Evolutionary conservation across 2,888 invertebrate species (phyloP).

Genomic region (Oscheius myriophilus): DNA sequence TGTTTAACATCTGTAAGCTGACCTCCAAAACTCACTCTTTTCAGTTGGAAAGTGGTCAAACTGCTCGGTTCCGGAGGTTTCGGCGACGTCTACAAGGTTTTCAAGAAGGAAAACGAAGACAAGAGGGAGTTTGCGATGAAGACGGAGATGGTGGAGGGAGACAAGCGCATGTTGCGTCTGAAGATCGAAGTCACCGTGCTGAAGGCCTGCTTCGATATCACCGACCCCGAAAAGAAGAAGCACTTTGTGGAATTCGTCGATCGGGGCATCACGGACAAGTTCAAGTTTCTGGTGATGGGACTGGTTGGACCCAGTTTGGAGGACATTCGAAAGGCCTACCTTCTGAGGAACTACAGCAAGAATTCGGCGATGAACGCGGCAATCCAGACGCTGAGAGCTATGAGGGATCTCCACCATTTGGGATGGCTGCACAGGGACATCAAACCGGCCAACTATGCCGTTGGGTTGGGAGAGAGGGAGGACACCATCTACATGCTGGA

Average conservation of each 20-base stretch:
- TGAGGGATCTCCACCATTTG: constrained; percentile 18
- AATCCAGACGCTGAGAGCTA: constrained; percentile 21
- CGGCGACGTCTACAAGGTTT: constrained; percentile 52
- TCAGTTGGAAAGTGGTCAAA: constrained; percentile 36
- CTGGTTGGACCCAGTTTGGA: constrained; percentile 26
- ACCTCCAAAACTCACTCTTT: too few relatives aligned
- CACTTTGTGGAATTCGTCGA: constrained; percentile 28
- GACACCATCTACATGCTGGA: constrained; percentile 27
- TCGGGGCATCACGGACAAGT: constrained; percentile 18
- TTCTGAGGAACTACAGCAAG: not conserved
- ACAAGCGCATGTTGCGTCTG: constrained; percentile 43
- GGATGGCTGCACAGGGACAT: constrained; percentile 26
- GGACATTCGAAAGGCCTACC: constrained; percentile 12
- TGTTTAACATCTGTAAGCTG: too few relatives aligned
- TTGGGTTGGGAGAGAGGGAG: constrained; percentile 23
- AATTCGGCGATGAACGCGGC: constrained; percentile 11
- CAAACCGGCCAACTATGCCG: constrained; percentile 30
- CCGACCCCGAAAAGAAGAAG: not conserved
- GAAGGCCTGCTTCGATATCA: not conserved
- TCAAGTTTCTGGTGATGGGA: constrained; percentile 31
- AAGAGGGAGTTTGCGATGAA: constrained; percentile 44
- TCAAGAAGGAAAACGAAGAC: constrained; percentile 30
- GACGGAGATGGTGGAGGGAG: constrained; percentile 43
- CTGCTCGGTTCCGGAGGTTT: constrained; percentile 50
- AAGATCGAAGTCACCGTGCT: constrained; percentile 48